Conservation (phyloP, 2,888 invertebrate genomes). For the Hybos culiciformis region DNA sequence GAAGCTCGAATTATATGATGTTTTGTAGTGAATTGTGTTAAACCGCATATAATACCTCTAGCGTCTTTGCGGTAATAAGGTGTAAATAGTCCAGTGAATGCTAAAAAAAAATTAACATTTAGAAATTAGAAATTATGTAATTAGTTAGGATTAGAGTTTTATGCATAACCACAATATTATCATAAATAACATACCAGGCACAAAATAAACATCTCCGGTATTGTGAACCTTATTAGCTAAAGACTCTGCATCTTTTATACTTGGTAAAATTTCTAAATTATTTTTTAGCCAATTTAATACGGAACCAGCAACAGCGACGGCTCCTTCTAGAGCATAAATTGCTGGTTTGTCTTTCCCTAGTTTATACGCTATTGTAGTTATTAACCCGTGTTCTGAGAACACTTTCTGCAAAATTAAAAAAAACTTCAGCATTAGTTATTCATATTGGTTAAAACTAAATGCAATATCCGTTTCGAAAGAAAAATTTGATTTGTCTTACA, state of each 20-base stretch:
- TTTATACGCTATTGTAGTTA: slow-evolving; percentile 85
- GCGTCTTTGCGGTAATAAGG: slow-evolving; percentile 98
- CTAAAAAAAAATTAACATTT: too few relatives aligned
- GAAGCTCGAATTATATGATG: slow-evolving; percentile 89
- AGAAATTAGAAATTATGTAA: too few relatives aligned
- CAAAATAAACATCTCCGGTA: slow-evolving; percentile 93
- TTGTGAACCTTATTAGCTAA: slow-evolving; percentile 69
- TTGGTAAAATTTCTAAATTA: slow-evolving; percentile 72
- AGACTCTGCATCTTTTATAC: slow-evolving; percentile 54
- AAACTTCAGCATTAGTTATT: too few relatives aligned
- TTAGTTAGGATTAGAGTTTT: too few relatives aligned
- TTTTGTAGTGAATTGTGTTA: slow-evolving; percentile 85
- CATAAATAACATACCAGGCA: too few relatives aligned
- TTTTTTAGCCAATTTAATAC: slow-evolving; percentile 88
- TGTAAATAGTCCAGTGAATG: slow-evolving; percentile 91
- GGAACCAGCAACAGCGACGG: slow-evolving; percentile 83
- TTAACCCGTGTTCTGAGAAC: slow-evolving; percentile 70
- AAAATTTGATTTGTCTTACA: too few relatives aligned
- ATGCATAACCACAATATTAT: too few relatives aligned
- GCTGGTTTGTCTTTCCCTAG: slow-evolving; percentile 68
- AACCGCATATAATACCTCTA: slow-evolving; percentile 82
- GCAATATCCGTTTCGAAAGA: too few relatives aligned
- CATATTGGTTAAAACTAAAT: too few relatives aligned
- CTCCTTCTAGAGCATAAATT: slow-evolving; percentile 92
- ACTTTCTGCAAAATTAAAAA: slow-evolving; percentile 53